Conservation (phyloP, 2,113 vertebrate species). For the Ornithorhynchus anatinus region DNA sequence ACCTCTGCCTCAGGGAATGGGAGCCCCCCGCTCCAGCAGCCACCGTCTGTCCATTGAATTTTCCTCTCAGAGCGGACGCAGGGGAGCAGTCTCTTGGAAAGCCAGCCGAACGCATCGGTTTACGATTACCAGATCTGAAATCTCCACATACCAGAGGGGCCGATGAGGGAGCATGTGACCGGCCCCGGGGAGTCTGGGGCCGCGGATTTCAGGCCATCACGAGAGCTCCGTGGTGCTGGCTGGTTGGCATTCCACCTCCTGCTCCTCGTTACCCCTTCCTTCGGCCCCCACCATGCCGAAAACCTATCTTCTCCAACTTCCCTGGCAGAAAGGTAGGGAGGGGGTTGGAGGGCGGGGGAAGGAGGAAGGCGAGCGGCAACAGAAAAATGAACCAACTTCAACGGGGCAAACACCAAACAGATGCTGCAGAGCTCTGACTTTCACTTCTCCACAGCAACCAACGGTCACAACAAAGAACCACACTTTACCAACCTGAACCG, state of each 20-base stretch:
- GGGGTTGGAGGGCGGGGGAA: too few relatives aligned
- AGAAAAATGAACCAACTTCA: too few relatives aligned
- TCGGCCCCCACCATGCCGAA: rapidly evolving
- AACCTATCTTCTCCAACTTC: background rate
- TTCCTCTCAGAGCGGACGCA: too few relatives aligned
- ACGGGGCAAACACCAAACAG: too few relatives aligned
- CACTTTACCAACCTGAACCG: too few relatives aligned
- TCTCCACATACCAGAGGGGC: background rate
- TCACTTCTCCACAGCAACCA: too few relatives aligned
- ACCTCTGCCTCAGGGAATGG: too few relatives aligned
- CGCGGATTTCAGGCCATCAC: background rate
- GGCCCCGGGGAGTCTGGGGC: background rate
- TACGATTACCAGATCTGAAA: slow-evolving; percentile 15
- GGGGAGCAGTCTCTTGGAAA: slow-evolving; percentile 32
- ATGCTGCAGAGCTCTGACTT: too few relatives aligned
- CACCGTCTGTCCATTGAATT: too few relatives aligned
- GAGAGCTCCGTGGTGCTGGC: background rate
- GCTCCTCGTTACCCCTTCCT: background rate
- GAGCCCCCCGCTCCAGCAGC: too few relatives aligned
- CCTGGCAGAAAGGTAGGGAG: background rate
- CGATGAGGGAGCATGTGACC: slow-evolving; percentile 6
- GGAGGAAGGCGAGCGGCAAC: too few relatives aligned
- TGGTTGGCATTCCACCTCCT: background rate
- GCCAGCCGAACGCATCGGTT: slow-evolving; percentile 29
- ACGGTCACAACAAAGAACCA: too few relatives aligned